Evolutionary conservation across 1,140 invertebrate species (phyloP), one percentile per base, ranked within the genome.

Genomic region (Pissodes strobi): DNA sequence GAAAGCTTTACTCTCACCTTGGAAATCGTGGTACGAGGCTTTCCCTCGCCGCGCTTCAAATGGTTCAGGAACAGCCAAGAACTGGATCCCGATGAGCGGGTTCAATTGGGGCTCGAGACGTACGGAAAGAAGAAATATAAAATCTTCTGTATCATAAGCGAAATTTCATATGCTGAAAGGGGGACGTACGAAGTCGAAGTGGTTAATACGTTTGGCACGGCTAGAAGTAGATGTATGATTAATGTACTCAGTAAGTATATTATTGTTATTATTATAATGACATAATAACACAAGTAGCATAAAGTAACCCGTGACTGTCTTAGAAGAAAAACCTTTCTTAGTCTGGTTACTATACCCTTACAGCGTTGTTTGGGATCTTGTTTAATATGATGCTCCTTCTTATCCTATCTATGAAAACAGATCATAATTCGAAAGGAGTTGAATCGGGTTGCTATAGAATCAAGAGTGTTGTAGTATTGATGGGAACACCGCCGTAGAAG

Each of bases 41-140:
- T 27, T 37, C 62, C 62, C 1, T 4, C 62, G 18, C 62, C 62
- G 1, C 17, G 17, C 2, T 64, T 64, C 21, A 64, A 64, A 22
- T 64, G 62, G 62, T 64, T 57, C 53, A 17, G 62, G 8, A 64
- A 58, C 17, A 41, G 21, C 13, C 62, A 64, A 34, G 62, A 64
- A 39, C 18, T 64, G 23, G 52, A 58, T 2, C 38, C 53, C 8
- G 34, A 58, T 17, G 55, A 64, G 17, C 52, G 53, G 4, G 21
- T 58, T n/a, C 43, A 64, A 51, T 17, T 64, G 19, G 55, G 62
- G 2, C 12, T 64, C 9, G 62, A 64, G 22, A 58, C 23, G 6
- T 58, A 41, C 19, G 62, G 62, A 9, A 64, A 64, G 21, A 57
- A 49, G 19, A 46, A 58, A 30, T 64, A 57, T 19, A 64, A 58